Evolutionary conservation across 2,888 invertebrate species (phyloP), one percentile per base, ranked within the genome.

Genomic region (Lasioglossum vierecki): DNA sequence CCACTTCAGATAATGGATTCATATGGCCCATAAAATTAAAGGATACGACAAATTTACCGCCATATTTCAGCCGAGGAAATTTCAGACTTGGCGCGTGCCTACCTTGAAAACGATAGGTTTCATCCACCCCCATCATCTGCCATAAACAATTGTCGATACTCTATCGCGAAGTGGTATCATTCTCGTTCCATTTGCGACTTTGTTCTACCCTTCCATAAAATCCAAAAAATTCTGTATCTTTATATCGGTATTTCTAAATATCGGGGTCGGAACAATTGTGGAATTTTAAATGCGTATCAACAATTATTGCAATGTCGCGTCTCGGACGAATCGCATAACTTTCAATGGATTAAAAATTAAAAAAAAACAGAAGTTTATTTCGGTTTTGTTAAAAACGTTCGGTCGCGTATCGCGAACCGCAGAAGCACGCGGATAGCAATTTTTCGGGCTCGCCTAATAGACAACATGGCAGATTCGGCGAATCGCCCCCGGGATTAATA

Each of bases 1-100:
- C 93, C 93, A 93, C 94, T 94, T 93, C 91, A 89, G 91, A 93
- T 94, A 94, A 94, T 94, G 93, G 93, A 94, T 94, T 93, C 93
- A 89, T 89, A 91, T 91, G 89, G 91, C 87, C 72, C 93, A 91
- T 95, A 94, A 95, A 95, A 94, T 94, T 94, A 93, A 93, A 94
- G 93, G 92, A 93, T 92, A 90, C 92, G 93, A 94, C 94, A 93
- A 95, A 94, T 94, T 94, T 94, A 92, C 87, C 88, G 87, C 80
- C 89, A 76, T 87, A 83, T 88, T 82, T 89, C 87, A 87, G 22
- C 78, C 46, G 30, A 44, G 79, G 49, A 71, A 57, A 81, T 82
- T 84, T 79, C 80, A 35, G 49, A 68, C 71, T 80, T 13, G 76
- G 53, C 77, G 75, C 84, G 85, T 76, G 87, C 76, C 86, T 39